Evolutionary conservation across 2,113 vertebrate species (phyloP).

Genomic region (Cricetomys ansorgei): DNA sequence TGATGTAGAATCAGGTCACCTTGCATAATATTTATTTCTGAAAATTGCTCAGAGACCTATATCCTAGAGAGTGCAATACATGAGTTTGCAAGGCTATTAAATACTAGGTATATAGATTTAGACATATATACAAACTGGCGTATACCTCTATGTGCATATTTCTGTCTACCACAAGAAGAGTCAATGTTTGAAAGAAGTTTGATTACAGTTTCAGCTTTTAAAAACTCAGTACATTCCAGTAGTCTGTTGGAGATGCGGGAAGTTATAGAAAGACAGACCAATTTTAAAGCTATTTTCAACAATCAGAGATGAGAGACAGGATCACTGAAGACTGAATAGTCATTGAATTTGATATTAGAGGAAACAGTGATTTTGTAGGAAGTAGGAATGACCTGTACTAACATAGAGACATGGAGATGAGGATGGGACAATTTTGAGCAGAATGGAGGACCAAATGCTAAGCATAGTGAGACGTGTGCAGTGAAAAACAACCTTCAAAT

Average conservation of each 20-base stretch:
- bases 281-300: slow-evolving; percentile 49
- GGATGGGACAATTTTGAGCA: not conserved
- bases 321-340: slow-evolving; percentile 31
- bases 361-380: slow-evolving; percentile 26
- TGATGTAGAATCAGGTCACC: not conserved
- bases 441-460: not conserved
- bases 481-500: slow-evolving; percentile 31
- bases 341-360: slow-evolving; percentile 38
- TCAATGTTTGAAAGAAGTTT: not conserved
- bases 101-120: not conserved
- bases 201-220: not conserved
- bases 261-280: slow-evolving; percentile 20
- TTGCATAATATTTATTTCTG: not conserved
- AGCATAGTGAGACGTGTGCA: not conserved
- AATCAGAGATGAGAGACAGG: slow-evolving; percentile 48
- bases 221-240: not conserved
- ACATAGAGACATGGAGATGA: not conserved
- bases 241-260: not conserved
- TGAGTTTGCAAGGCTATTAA: not conserved
- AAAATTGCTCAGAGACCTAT: not conserved
- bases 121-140: not conserved
- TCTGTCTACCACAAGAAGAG: not conserved
- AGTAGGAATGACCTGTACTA: not conserved
- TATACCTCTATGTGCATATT: not conserved
- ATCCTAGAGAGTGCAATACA: not conserved